Evolutionary conservation across 2,113 vertebrate species (phyloP).

Genomic region (Pitta sordida): DNA sequence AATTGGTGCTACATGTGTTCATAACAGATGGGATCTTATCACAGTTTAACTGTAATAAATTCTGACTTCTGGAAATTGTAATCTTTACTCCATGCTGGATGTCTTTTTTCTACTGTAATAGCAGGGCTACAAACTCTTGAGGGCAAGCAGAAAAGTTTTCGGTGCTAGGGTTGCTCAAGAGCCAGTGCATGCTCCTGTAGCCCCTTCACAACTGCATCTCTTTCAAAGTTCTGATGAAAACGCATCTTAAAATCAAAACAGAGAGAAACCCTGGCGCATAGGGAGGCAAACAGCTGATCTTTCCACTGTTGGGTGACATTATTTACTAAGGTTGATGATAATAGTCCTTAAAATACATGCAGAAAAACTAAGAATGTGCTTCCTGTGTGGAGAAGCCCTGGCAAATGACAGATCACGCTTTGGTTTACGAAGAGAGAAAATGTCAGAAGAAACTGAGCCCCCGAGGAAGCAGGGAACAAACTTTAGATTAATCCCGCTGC

Average conservation of each 20-base stretch:
- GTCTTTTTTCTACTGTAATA: not conserved
- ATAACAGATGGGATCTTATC: slow-evolving; percentile 68
- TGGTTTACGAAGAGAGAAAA: not conserved
- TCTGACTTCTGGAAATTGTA: slow-evolving; percentile 64
- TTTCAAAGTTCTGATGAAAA: not conserved
- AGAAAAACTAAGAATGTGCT: not conserved
- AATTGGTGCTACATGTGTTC: slow-evolving; percentile 63
- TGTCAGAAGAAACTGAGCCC: not conserved
- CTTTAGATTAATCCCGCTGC: not conserved
- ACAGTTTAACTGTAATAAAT: slow-evolving; percentile 61
- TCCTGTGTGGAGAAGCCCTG: not conserved
- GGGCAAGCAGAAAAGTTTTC: not conserved
- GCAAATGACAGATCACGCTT: not conserved
- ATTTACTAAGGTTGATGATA: not conserved
- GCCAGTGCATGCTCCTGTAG: not conserved
- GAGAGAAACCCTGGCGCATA: not conserved
- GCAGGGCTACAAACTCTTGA: not conserved
- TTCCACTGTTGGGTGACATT: not conserved
- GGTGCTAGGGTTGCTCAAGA: not conserved
- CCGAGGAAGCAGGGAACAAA: not conserved
- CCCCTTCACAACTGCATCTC: not conserved
- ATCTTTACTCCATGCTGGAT: slow-evolving; percentile 17
- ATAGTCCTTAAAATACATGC: not conserved
- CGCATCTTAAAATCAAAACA: not conserved
- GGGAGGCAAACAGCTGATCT: not conserved